These are phyloP conservation scores for Coryphaenoides rupestris DNA, from an alignment of 2,113 vertebrate species.

Conservation along the genomic window DNA sequence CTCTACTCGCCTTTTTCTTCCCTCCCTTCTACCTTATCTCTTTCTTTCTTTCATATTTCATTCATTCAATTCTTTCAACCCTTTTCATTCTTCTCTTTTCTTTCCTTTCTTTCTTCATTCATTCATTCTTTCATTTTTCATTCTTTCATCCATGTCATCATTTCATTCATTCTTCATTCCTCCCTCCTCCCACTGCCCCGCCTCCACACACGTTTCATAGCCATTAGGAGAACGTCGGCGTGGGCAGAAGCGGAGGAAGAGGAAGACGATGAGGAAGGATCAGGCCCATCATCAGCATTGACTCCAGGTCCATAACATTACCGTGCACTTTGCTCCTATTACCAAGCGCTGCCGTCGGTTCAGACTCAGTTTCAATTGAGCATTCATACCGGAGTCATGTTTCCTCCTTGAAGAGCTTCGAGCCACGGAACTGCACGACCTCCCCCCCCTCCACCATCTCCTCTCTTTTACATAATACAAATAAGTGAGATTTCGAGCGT, in stretches of 20 bases:
- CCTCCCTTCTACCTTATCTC: too few relatives aligned
- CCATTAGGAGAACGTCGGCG: conserved; percentile 54
- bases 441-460: neutral
- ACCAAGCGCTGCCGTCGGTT: conserved; percentile 37
- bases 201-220: conserved; percentile 54
- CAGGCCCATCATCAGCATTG: conserved; percentile 38
- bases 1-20: neutral
- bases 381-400: conserved; percentile 21
- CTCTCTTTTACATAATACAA: conserved; percentile 8
- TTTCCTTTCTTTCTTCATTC: neutral
- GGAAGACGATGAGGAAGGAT: conserved; percentile 11
- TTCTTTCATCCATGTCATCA: conserved; percentile 18
- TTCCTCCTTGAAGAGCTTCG: conserved; percentile 10
- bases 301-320: conserved; percentile 34
- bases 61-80: too few relatives aligned
- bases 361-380: conserved; percentile 33
- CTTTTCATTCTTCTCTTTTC: neutral
- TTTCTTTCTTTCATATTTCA: too few relatives aligned
- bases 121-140: neutral
- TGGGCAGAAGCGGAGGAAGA: conserved; percentile 10
- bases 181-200: conserved; percentile 26
- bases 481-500: conserved; percentile 6
- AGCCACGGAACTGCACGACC: too few relatives aligned
- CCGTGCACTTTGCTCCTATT: conserved; percentile 30
- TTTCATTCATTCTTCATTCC: too few relatives aligned